Evolutionary conservation across 2,888 invertebrate species (phyloP).

Genomic region (Eupithecia pulchellata): DNA sequence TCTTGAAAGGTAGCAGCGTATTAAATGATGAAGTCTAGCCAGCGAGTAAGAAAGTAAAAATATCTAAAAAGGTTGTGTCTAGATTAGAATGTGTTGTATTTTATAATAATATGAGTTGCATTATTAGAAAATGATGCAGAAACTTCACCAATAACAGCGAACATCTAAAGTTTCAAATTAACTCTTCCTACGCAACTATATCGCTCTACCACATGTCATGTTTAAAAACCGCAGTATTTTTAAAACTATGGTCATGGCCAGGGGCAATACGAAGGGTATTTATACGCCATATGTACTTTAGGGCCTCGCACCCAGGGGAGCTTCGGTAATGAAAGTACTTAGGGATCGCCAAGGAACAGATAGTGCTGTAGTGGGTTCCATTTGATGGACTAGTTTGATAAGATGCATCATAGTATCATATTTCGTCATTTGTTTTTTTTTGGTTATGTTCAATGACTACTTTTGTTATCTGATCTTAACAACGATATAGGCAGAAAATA

Average conservation of each 20-base stretch:
- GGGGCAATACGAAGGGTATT: constrained; percentile 79
- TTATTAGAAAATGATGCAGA: background rate
- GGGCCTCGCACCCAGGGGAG: constrained; percentile 71
- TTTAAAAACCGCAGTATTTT: constrained; percentile 55
- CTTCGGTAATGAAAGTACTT: constrained; percentile 63
- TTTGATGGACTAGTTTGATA: constrained; percentile 15
- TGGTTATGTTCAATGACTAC: background rate
- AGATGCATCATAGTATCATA: background rate
- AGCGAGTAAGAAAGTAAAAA: background rate
- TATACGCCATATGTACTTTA: constrained; percentile 83
- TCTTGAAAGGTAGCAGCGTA: background rate
- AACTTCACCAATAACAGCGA: background rate
- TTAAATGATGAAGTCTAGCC: background rate
- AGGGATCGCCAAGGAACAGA: constrained; percentile 51
- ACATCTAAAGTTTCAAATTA: constrained; percentile 20
- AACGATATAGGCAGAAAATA: background rate
- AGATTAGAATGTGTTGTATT: background rate
- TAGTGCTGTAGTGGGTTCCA: constrained; percentile 40
- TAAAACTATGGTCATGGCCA: constrained; percentile 51
- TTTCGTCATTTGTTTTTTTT: background rate
- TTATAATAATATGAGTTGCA: background rate
- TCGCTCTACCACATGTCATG: constrained; percentile 48
- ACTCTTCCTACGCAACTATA: constrained; percentile 32
- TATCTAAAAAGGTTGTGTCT: background rate
- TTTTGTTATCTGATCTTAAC: too few species aligned